phyloP scores from a whole-genome alignment of 2,113 vertebrate genomes.

The Campylomormyrus numenius region DNA sequence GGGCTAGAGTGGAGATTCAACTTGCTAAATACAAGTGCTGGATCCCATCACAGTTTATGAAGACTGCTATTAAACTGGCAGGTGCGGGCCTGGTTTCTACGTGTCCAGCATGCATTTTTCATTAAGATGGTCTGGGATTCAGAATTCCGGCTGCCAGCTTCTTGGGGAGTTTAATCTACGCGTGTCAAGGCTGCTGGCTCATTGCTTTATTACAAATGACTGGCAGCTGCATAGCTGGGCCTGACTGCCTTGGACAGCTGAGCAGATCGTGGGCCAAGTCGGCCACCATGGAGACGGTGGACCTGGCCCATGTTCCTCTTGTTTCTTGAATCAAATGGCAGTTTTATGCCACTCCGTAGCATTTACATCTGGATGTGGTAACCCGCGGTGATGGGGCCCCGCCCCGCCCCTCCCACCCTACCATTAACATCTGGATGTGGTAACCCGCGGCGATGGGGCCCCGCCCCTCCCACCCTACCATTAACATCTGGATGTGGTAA shows the following conservation, averaged over 20 bases:
- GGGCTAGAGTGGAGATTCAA: not conserved
- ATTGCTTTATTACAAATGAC: conserved; percentile 20
- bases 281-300: not conserved
- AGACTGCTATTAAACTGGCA: not conserved
- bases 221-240: conserved; percentile 13
- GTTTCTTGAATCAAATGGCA: no score
- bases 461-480: no score
- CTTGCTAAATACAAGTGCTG: not conserved
- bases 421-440: no score
- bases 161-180: not conserved
- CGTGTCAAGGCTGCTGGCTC: not conserved
- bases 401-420: no score
- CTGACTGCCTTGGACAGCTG: conserved; percentile 1
- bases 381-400: not conserved
- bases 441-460: no score
- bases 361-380: not conserved
- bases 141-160: not conserved
- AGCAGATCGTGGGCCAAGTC: not conserved
- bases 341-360: not conserved
- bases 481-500: no score
- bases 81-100: not conserved
- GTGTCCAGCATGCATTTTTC: not conserved
- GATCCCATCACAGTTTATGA: not conserved
- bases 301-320: not conserved
- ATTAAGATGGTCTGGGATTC: not conserved